A percentile compares a stretch with the other conserved stretches of the same genome.
Evolutionary conservation across 2,888 invertebrate genomes (phyloP).

Genomic region (Pyrrhosoma nymphula): DNA sequence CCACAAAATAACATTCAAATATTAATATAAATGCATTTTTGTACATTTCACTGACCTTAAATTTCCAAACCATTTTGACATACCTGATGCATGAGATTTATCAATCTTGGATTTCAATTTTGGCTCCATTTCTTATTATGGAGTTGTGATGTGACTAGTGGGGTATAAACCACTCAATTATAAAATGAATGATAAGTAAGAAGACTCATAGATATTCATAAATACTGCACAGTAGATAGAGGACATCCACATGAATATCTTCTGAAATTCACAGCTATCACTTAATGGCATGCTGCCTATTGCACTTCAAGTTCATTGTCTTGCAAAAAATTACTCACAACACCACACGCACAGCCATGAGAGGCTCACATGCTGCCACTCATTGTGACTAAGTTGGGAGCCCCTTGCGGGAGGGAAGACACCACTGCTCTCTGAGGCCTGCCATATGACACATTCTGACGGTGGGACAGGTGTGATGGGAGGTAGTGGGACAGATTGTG

Average conservation of each 20-base stretch:
- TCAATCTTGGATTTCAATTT: neutral
- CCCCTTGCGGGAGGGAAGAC: conserved; percentile 44
- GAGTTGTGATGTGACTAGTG: neutral
- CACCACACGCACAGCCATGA: neutral
- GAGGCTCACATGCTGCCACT: conserved; percentile 27
- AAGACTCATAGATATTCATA: neutral
- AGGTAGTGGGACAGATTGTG: conserved; percentile 28
- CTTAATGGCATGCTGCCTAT: neutral
- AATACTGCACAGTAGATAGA: neutral
- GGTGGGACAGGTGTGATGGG: conserved; percentile 23
- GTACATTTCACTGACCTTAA: neutral
- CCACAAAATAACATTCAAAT: neutral
- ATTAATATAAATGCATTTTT: neutral
- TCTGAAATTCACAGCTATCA: neutral
- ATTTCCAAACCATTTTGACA: neutral
- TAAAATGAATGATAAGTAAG: neutral
- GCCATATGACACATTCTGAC: conserved; percentile 26
- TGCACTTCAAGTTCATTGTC: neutral
- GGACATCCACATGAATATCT: too few species aligned
- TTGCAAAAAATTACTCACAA: neutral
- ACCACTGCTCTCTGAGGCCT: conserved; percentile 51
- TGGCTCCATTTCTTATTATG: neutral
- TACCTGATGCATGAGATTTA: neutral
- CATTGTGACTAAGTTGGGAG: conserved; percentile 49
- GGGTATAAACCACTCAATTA: neutral